Conservation (phyloP, 2,888 invertebrate species). For the Sialis fuliginosa region DNA sequence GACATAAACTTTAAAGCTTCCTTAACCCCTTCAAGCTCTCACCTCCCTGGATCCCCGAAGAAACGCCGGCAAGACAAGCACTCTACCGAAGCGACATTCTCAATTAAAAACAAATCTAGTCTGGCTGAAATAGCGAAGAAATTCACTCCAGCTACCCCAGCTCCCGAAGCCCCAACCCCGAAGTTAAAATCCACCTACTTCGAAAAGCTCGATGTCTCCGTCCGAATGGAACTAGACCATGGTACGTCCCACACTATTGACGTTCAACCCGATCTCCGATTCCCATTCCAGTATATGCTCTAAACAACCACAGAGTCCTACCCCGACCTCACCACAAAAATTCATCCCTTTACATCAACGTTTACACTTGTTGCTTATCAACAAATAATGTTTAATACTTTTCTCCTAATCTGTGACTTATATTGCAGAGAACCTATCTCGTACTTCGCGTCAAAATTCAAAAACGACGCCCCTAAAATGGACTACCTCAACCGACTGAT, state of each 20-base stretch:
- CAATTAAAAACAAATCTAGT: neutral
- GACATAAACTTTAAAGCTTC: no score
- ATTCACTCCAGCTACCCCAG: conserved; percentile 3
- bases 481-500: no score
- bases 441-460: no score
- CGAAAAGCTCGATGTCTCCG: conserved; percentile 6
- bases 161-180: conserved; percentile 6
- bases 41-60: no score
- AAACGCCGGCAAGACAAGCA: no score
- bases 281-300: conserved; percentile 6
- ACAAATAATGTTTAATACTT: no score
- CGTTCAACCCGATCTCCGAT: conserved; percentile 7
- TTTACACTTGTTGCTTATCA: no score
- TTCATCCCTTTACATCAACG: conserved; percentile 1
- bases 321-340: conserved; percentile 6
- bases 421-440: no score
- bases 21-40: no score
- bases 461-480: neutral
- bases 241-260: conserved; percentile 6
- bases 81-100: no score
- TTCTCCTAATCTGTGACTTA: no score
- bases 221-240: conserved; percentile 8
- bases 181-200: conserved; percentile 5
- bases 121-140: conserved; percentile 2
- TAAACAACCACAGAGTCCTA: conserved; percentile 2